Base-by-base conservation (phyloP, 2,888 invertebrate species). In the Agonopterix arenella region DNA sequence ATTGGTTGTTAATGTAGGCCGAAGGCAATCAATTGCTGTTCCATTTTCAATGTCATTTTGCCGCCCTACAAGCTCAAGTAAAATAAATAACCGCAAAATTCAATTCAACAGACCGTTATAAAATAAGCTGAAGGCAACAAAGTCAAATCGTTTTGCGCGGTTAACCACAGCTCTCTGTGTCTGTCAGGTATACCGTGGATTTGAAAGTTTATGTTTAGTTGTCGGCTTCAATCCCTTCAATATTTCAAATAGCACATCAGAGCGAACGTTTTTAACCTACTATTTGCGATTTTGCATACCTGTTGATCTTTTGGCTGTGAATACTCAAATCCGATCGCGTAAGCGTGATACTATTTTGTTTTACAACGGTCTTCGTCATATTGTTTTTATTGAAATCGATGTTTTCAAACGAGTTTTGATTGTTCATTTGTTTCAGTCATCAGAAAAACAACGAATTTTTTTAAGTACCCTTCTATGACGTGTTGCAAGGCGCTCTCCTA, bases 51-150 rank as follows among this genome's bases (percentile, higher is more conserved):
- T 13, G 13, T 40, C 40, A 40, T 46, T 13, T 45, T 9, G 8
- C 44, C 36, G 38, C 46, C 37, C 18, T 28, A 28, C 40, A 52
- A 50, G 16, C 46, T 46, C 36, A 40, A 80, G 78, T 79, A 81
- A 84, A 82, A 88, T 86, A 88, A 86, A 86, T 83, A 86, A 89
- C 89, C 89, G 80, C 89, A 88, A 73, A 88, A 86, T 88, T 89
- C 89, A 88, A 88, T 89, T 84, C 78, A 73, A 78, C 82, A 77
- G 72, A 80, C 89, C 86, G 89, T 88, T 88, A 88, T 83, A 84
- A 82, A 85, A 88, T 85, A 83, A 84, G 78, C 82, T 84, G 64
- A 57, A 78, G 77, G 84, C 80, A 76, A 85, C 83, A 82, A 80
- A 84, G 84, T 85, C 79, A 77, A 84, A 86, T 79, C 83, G 84